Base-by-base conservation (phyloP, 2,797 vertebrate genomes). In the Falco rusticolus region DNA sequence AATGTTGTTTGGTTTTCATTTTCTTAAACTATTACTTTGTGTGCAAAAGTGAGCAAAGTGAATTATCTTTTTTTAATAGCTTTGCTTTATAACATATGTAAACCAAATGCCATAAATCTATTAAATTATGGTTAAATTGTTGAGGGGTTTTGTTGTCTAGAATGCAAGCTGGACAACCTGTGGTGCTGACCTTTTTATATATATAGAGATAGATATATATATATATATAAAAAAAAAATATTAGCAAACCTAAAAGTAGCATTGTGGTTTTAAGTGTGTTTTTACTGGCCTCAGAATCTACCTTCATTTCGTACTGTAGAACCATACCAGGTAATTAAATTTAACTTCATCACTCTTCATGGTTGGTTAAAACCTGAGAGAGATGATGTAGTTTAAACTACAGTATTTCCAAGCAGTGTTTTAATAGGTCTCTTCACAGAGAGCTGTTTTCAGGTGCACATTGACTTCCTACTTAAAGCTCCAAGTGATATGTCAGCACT, bases 231-330 rank as follows among this genome's bases (percentile, higher is more conserved):
- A 66, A 34, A 84, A 91, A 88, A 81, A 72, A 82, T 51, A 83
- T 78, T 97, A 97, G 96, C 94, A 98, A 98, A 96, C 96, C 76
- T 96, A 97, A 97, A 98, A 98, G 98, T 98, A 98, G 97, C 98
- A 97, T 96, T 97, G 97, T 97, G 97, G 94, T 98, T 97, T 97
- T 96, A 97, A 97, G 92, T 96, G 96, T 98, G 93, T 97, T 98
- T 98, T 98, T 98, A 98, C 97, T 96, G 96, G 97, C 96, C 95
- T 98, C 97, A 93, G 95, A 98, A 98, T 98, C 98, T 98, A 98
- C 98, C 98, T 98, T 98, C 97, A 98, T 98, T 98, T 98, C 25
- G 98, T 98, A 98, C 98, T 98, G 98, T 98, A 98, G 97, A 98
- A 95, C 87, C 96, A 92, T 93, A 98, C 97, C 98, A 98, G 98